phyloP scores from a whole-genome alignment of 2,113 vertebrate genomes.

The Hystrix brachyura region DNA sequence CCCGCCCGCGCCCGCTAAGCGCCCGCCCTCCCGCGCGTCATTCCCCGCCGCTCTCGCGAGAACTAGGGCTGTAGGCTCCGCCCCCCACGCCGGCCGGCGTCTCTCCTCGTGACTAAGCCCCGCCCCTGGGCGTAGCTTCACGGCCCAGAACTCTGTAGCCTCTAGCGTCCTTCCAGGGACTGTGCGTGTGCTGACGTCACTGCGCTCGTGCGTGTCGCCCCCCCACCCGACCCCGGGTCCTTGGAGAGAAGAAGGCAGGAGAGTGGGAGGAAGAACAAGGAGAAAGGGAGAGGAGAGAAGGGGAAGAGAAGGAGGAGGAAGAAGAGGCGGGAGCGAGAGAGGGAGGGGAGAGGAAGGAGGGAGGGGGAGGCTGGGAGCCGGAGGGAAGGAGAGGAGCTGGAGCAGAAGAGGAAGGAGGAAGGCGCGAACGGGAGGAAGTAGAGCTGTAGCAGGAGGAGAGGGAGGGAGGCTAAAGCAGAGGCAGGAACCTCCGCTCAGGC shows the following conservation, averaged over 20 bases:
- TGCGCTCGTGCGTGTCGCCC: neutral
- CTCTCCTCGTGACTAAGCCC: accelerated
- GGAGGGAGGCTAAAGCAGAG: too few relatives aligned
- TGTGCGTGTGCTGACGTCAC: neutral
- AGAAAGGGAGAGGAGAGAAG: too few relatives aligned
- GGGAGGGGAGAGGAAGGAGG: neutral
- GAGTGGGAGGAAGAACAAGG: neutral
- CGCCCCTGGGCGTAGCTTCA: neutral
- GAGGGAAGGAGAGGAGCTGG: accelerated
- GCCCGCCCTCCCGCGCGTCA: neutral
- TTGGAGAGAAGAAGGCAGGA: accelerated
- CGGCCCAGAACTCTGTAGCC: accelerated
- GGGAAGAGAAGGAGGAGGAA: neutral
- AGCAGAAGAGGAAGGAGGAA: neutral
- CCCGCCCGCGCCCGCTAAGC: slow-evolving; percentile 73
- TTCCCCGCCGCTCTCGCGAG: neutral
- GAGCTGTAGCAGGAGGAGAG: too few relatives aligned
- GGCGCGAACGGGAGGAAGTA: accelerated
- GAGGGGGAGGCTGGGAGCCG: accelerated
- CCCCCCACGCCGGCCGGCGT: accelerated
- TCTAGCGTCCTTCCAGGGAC: accelerated
- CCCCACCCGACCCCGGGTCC: neutral
- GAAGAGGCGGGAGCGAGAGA: neutral
- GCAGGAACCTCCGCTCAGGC: neutral
- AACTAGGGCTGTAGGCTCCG: accelerated